These are phyloP conservation scores for Teinopalpus imperialis DNA, from an alignment of 2,888 invertebrate species.

Conservation along the genomic window DNA sequence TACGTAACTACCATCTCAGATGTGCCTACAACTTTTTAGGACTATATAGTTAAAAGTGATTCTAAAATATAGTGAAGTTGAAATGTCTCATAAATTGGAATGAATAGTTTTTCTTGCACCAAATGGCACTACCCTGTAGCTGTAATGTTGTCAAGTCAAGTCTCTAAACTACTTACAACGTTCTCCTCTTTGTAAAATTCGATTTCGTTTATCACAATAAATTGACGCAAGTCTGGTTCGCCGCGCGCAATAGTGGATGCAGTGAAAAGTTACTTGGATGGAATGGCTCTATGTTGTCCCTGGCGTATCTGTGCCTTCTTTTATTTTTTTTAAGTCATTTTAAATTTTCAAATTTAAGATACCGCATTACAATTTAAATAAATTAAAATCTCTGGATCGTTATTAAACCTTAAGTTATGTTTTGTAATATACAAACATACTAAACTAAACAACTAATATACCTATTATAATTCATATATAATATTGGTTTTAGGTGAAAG, in stretches of 20 bases:
- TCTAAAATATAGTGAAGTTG: constrained; percentile 4
- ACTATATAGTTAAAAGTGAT: too few species aligned
- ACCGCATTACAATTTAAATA: too few species aligned
- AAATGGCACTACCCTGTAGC: constrained; percentile 56
- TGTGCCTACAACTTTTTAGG: too few species aligned
- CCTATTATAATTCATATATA: too few species aligned
- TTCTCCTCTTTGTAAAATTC: constrained; percentile 43
- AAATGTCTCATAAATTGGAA: constrained; percentile 18
- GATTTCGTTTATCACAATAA: constrained; percentile 48
- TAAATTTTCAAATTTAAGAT: too few species aligned
- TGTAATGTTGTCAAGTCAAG: constrained; percentile 50
- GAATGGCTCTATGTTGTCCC: neutral
- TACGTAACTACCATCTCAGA: too few species aligned
- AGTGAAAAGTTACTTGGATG: neutral
- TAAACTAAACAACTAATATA: too few species aligned
- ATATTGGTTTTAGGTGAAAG: too few species aligned
- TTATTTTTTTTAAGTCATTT: neutral
- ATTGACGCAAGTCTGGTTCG: constrained; percentile 39
- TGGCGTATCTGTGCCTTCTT: neutral
- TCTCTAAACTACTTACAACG: constrained; percentile 43
- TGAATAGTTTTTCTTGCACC: constrained; percentile 19
- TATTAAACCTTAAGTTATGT: too few species aligned
- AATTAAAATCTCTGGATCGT: too few species aligned
- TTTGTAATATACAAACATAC: too few species aligned
- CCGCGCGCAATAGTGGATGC: neutral